These are phyloP conservation scores for Ptychoptera albimana DNA, from an alignment of 2,888 invertebrate species.

Conservation along the genomic window DNA sequence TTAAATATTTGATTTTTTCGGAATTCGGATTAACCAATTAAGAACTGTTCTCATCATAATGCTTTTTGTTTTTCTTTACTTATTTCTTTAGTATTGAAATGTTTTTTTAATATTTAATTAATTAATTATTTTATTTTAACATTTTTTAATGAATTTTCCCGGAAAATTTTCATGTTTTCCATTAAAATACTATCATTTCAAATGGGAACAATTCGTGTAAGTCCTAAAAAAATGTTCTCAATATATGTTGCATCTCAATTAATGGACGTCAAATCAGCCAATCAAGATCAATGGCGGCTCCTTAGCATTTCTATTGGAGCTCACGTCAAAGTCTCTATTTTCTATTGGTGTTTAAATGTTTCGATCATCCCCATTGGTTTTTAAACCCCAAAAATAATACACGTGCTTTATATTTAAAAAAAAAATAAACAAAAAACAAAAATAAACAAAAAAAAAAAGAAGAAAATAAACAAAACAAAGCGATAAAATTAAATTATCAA, in stretches of 20 bases:
- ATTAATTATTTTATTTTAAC: too few relatives aligned
- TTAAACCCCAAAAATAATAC: constrained; percentile 6
- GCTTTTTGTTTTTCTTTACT: too few relatives aligned
- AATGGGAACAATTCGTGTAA: neutral
- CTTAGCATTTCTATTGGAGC: constrained; percentile 18
- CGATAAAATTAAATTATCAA: neutral
- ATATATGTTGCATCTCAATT: neutral
- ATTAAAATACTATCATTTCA: too few relatives aligned
- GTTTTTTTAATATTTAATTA: too few relatives aligned
- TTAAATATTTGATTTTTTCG: too few relatives aligned
- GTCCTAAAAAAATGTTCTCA: neutral
- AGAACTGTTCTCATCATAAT: too few relatives aligned
- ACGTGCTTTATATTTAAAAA: constrained; percentile 1
- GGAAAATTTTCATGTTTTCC: too few relatives aligned
- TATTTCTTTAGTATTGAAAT: too few relatives aligned
- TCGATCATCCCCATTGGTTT: constrained; percentile 9
- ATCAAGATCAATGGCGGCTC: constrained; percentile 19
- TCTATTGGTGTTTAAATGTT: constrained; percentile 4
- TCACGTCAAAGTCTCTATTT: constrained; percentile 4
- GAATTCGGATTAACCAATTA: too few relatives aligned
- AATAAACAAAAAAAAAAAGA: too few relatives aligned
- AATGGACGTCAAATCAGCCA: constrained; percentile 14
- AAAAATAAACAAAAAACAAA: too few relatives aligned
- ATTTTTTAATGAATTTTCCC: too few relatives aligned
- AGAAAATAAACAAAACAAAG: neutral